Evolutionary conservation across 2,797 vertebrate species (phyloP), one percentile per base, ranked within the genome.

Genomic region (Xenopus petersii): DNA sequence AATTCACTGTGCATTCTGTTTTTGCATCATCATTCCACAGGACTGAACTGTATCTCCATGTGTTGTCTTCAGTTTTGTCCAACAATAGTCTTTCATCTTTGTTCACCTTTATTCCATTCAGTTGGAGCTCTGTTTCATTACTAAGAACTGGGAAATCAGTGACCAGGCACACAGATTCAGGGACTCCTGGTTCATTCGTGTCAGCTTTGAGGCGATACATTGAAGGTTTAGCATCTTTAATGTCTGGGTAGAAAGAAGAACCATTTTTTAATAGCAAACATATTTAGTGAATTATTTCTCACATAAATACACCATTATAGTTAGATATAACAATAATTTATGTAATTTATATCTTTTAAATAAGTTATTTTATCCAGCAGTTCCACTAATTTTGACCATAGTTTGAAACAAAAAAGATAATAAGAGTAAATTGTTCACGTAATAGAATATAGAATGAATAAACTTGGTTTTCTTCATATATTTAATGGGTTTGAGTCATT

Each of bases 41-140:
- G 12, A 79, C 65, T 15, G 71, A 15, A 21, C 71, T 64, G 15
- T 74, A 74, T 74, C 71, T 74, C 76, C 76, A 79, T 5, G 21
- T 13, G 21, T 65, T 30, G 30, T 26, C 30, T 1, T 2, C 26
- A 49, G 71, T 64, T 6, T 64, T 70, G 11, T 79, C 71, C 61
- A 79, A 49, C 42, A 47, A 46, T 33, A 63, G 49, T 17, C 5
- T 4, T 2, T 47, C 8, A 12, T 17, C 12, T 4, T 48, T n/a
- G 8, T 6, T 11, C 3, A n/a, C 21, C 1, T 42, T 4, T 10
- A 5, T 4, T 2, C 13, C 16, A 60, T 70, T 24, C 15, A 60
- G 9, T 5, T 2, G 0, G 26, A 61, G 5, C 10, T 4, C 17
- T 12, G n/a, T 46, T 1, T 42, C 1, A 12, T 36, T 17, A 3